phyloP scores from a whole-genome alignment of 2,888 invertebrate species.

The Charanyca ferruginea region DNA sequence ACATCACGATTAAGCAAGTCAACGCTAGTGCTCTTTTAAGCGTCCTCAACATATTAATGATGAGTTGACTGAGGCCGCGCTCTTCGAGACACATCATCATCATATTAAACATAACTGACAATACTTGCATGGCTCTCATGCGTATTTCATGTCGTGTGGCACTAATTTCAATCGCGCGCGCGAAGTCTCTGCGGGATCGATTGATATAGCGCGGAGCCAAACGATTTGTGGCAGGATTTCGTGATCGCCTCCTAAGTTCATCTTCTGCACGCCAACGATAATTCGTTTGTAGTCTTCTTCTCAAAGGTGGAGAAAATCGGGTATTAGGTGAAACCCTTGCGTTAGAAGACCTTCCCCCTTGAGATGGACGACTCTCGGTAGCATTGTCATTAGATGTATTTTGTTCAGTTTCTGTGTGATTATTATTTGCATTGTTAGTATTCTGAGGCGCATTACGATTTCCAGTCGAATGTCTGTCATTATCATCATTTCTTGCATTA shows the following conservation, averaged over 20 bases:
- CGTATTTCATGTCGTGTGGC: constrained; percentile 87
- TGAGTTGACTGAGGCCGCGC: constrained; percentile 84
- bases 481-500: constrained; percentile 70
- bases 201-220: constrained; percentile 74
- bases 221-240: constrained; percentile 73
- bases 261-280: constrained; percentile 83
- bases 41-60: constrained; percentile 85
- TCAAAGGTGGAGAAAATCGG: constrained; percentile 72
- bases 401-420: constrained; percentile 62
- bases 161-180: constrained; percentile 83
- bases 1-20: constrained; percentile 87
- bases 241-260: constrained; percentile 77
- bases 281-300: constrained; percentile 76
- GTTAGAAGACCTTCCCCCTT: constrained; percentile 63
- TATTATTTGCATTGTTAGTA: constrained; percentile 56
- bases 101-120: constrained; percentile 89
- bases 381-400: constrained; percentile 64
- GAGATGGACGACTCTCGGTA: constrained; percentile 58
- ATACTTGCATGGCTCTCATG: constrained; percentile 88
- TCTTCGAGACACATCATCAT: constrained; percentile 90
- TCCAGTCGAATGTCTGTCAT: constrained; percentile 64
- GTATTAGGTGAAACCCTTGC: constrained; percentile 68
- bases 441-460: constrained; percentile 61
- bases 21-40: constrained; percentile 87
- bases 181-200: constrained; percentile 80